phyloP scores from a whole-genome alignment of 1,140 invertebrate genomes.

The Zaprionus vittiger region DNA sequence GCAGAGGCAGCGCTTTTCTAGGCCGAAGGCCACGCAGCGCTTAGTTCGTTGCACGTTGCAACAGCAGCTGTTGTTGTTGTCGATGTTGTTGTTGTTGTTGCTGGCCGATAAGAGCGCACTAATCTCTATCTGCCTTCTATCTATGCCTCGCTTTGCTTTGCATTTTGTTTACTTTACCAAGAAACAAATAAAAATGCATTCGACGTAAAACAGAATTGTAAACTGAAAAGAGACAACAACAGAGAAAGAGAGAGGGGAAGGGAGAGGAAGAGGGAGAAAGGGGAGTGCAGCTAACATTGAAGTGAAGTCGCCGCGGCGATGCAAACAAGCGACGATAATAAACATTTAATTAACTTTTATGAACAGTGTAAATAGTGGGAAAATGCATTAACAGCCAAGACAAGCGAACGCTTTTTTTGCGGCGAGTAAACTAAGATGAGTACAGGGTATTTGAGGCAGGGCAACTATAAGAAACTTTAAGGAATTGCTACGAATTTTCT shows the following conservation, averaged over 20 bases:
- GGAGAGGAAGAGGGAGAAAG: not conserved
- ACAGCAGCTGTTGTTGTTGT: slow-evolving; percentile 14
- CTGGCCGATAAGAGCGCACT: slow-evolving; percentile 58
- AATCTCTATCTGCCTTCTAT: slow-evolving; percentile 60
- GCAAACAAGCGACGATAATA: slow-evolving; percentile 60
- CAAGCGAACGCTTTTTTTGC: slow-evolving; percentile 25
- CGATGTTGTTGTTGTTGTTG: slow-evolving; percentile 23
- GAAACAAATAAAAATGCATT: slow-evolving; percentile 69
- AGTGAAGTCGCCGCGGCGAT: slow-evolving; percentile 35
- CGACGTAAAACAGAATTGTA: slow-evolving; percentile 18
- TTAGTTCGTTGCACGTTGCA: slow-evolving; percentile 55
- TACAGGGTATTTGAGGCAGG: not conserved
- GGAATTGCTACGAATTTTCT: not conserved
- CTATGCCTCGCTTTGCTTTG: slow-evolving; percentile 43
- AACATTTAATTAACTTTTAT: slow-evolving; percentile 83
- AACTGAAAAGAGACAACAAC: slow-evolving; percentile 16
- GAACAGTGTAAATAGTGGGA: slow-evolving; percentile 71
- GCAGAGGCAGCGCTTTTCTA: slow-evolving; percentile 6
- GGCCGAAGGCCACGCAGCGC: slow-evolving; percentile 23
- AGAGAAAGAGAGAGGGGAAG: not conserved
- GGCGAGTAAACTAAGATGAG: slow-evolving; percentile 7
- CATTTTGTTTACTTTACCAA: slow-evolving; percentile 70
- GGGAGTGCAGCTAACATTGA: slow-evolving; percentile 18
- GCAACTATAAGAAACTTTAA: not conserved
- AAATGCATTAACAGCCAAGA: slow-evolving; percentile 58